Evolutionary conservation across 2,113 vertebrate species (phyloP), one percentile per base, ranked within the genome.

Genomic region (Xenotilapia caudafasciata): DNA sequence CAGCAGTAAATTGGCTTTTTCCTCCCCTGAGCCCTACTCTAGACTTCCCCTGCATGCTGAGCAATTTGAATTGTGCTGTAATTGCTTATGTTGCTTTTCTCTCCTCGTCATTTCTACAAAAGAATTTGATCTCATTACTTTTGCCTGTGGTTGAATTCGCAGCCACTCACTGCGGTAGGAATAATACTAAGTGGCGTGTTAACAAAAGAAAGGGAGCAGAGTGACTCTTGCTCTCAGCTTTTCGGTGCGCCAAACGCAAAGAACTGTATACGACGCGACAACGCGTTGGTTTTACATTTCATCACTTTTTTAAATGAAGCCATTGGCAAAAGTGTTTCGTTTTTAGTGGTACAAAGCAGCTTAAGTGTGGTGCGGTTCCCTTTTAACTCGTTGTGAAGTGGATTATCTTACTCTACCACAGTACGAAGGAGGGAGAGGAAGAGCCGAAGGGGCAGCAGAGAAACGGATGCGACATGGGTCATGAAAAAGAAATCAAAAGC

Each of bases 1-100:
- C 92, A 93, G 92, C 90, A 91, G 92, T 80, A 95, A 96, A 96
- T 95, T 95, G 94, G 90, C 90, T 94, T 92, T 92, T 92, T 90
- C 90, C 86, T 93, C 93, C 92, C 88, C 62, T 87, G 93, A 94
- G 93, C 90, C 75, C 87, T 84, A 93, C 80, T 82, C 84, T 82
- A 90, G 85, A 90, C 90, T 85, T 82, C 58, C 88, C 40, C 86
- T 73, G 82, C 85, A 77, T 85, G 92, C 91, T n/a, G 75, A 89
- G 85, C 89, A 75, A 89, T 93, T 92, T 92, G 87, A 94, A 90
- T 93, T 91, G 89, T 84, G 90, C 91, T 79, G 81, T 94, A 93
- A 94, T 92, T 91, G 93, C 91, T 92, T 87, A 82, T 92, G 87
- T 90, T 87, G 90, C 90, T 89, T 93, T 89, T 92, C 83, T 89